Conservation (phyloP, 2,888 invertebrate genomes). For the Drosophila acutilabella region DNA sequence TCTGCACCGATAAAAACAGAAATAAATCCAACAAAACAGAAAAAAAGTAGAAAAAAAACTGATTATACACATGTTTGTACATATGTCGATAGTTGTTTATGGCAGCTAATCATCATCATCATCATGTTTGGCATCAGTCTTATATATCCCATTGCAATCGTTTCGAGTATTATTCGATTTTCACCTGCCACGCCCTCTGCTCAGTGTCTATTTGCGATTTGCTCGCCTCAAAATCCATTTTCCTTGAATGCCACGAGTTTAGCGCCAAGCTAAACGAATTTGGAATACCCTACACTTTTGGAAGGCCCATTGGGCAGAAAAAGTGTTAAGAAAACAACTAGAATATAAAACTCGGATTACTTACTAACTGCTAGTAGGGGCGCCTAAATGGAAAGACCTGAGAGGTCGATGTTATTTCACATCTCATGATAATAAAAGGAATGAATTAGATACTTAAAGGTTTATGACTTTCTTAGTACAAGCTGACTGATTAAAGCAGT, state of each 20-base stretch:
- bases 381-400: too few species aligned
- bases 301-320: too few species aligned
- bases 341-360: too few species aligned
- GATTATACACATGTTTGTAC: slow-evolving; percentile 63
- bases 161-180: slow-evolving; percentile 42
- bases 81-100: slow-evolving; percentile 72
- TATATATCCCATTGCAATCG: slow-evolving; percentile 34
- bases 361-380: too few species aligned
- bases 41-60: too few species aligned
- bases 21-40: slow-evolving; percentile 68
- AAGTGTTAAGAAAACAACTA: too few species aligned
- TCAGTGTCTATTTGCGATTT: neutral
- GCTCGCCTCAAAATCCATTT: neutral
- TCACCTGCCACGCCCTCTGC: slow-evolving; percentile 39
- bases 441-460: too few species aligned
- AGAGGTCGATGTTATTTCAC: too few species aligned
- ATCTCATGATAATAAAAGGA: too few species aligned
- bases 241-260: slow-evolving; percentile 7
- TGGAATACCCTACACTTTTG: neutral
- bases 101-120: slow-evolving; percentile 75
- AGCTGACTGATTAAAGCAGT: too few species aligned
- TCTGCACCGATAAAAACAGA: slow-evolving; percentile 66
- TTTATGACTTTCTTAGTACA: too few species aligned
- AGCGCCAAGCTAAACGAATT: neutral
- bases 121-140: slow-evolving; percentile 61